Conservation (phyloP, 1,140 invertebrate species). For the Drosophila sp. region DNA sequence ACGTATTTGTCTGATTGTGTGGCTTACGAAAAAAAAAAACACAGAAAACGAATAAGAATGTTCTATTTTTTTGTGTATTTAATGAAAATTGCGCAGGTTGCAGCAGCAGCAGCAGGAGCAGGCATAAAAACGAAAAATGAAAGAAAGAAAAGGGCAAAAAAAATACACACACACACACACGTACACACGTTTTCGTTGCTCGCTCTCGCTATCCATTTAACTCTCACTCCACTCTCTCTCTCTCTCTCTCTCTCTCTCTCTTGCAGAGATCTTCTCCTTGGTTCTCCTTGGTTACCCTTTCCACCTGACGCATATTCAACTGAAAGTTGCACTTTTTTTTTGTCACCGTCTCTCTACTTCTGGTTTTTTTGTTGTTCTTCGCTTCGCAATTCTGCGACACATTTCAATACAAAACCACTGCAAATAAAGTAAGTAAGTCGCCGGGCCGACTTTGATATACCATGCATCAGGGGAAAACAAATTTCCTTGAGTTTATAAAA, state of each 20-base stretch:
- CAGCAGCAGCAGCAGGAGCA: conserved; percentile 24
- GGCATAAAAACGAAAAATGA: conserved; percentile 5
- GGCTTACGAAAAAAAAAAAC: neutral
- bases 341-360: neutral
- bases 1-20: conserved; percentile 43
- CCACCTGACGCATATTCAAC: conserved; percentile 49
- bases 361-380: conserved; percentile 5
- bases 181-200: neutral
- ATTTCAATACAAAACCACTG: conserved; percentile 44
- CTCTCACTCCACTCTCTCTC: too few relatives aligned
- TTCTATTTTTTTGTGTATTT: conserved; percentile 26
- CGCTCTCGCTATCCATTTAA: neutral
- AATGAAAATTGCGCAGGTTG: conserved; percentile 59
- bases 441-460: too few relatives aligned
- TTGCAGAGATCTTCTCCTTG: conserved; percentile 1
- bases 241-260: neutral
- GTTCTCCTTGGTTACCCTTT: conserved; percentile 2
- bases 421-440: too few relatives aligned
- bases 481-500: too few relatives aligned
- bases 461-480: too few relatives aligned
- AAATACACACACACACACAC: neutral
- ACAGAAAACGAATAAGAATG: neutral
- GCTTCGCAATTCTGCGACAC: conserved; percentile 28
- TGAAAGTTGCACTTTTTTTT: conserved; percentile 44
- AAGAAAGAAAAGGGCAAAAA: neutral